Evolutionary conservation across 2,888 invertebrate species (phyloP).

Genomic region (Brachypalpus laphriformis): DNA sequence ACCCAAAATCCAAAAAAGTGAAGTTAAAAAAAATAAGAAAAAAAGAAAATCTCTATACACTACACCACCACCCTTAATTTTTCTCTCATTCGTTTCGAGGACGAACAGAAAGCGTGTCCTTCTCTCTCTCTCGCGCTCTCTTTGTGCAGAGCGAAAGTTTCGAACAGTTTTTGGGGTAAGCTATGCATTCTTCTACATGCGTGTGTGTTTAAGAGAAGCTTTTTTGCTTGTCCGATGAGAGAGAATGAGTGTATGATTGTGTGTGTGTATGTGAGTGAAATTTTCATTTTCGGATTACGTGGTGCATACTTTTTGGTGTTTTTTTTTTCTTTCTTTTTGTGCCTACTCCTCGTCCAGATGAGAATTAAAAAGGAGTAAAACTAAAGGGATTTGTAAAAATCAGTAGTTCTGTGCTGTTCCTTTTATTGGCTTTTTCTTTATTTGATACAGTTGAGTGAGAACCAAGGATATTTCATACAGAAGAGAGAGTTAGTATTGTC

Average conservation of each 20-base stretch:
- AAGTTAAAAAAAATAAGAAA: conserved; percentile 38
- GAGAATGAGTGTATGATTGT: neutral
- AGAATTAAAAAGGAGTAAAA: conserved; percentile 41
- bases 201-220: conserved; percentile 11
- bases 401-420: conserved; percentile 3
- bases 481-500: conserved; percentile 45
- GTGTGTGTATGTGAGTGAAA: conserved; percentile 26
- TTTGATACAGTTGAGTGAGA: neutral
- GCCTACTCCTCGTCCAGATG: conserved; percentile 21
- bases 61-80: conserved; percentile 71
- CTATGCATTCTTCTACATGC: neutral
- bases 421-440: conserved; percentile 28
- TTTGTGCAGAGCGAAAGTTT: conserved; percentile 36
- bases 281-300: conserved; percentile 68
- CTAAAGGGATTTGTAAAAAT: conserved; percentile 49
- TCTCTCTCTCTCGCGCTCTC: neutral
- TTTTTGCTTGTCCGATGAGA: conserved; percentile 3
- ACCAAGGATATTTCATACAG: conserved; percentile 26
- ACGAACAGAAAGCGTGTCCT: conserved; percentile 29
- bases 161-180: conserved; percentile 52
- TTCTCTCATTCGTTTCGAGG: conserved; percentile 44
- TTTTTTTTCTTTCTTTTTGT: neutral
- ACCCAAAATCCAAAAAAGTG: conserved; percentile 32
- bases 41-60: conserved; percentile 65
- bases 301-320: conserved; percentile 56